Base-by-base conservation (phyloP, 92 coral and sea anemone species). In the Actinostola sp. region DNA sequence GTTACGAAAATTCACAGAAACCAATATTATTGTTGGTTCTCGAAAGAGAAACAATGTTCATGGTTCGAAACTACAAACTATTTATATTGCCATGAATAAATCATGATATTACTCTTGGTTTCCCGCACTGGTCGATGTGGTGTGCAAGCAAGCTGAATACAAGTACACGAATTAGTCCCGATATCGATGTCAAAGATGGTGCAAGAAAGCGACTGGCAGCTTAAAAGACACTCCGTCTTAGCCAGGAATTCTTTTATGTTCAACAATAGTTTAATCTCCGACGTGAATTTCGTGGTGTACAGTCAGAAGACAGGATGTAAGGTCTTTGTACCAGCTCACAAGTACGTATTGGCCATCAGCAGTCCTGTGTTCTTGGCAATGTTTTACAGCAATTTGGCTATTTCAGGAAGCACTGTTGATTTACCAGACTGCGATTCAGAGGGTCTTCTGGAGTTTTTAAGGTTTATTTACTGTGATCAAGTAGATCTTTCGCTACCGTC, bases 281-380 rank as follows among this genome's bases (percentile, higher is more conserved):
- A 74, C 50, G 80, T 74, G 26, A 50, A 21, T 27, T 74, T 74
- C 29, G 71, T 46, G 23, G 80, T 74, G 8, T 50, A 62, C 30
- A 64, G 67, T 56, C 80, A 64, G 62, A 63, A 57, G 32, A 28
- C 46, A 17, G 67, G 38, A 12, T 61, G 58, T 17, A 60, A 38
- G 13, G 77, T 83, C 19, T 66, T 63, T 23, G 68, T 89, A 24
- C 96, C 98, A 7, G 91, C 96, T 35, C 93, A 87, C 51, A 87
- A 88, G 53, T 87, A 77, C 34, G 82, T 87, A 49, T 82, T 93
- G 20, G 93, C 91, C 0, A 79, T 82, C 1, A 84, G 88, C 67
- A 93, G 98, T 27, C 96, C 98, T 5, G 91, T 90, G 0, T 87
- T 93, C 48, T 78, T 86, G 28, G 89, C 92, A 13, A 84, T 86